These are phyloP conservation scores for Drosophila conformis DNA, from an alignment of 2,888 invertebrate genomes.

Conservation along the genomic window DNA sequence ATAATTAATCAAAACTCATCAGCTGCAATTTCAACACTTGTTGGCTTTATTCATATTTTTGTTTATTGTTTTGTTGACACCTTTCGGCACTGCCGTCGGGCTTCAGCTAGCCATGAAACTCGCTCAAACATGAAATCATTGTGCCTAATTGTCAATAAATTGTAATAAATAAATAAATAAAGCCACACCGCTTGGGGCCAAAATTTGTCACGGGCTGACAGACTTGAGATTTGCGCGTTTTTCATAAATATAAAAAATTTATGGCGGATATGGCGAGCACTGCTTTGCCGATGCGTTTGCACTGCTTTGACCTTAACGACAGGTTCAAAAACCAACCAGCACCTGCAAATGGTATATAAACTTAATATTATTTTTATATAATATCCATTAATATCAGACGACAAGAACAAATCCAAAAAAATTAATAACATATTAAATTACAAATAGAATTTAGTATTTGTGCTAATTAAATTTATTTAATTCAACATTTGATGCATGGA, in stretches of 20 bases:
- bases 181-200: conserved; percentile 25
- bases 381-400: no score
- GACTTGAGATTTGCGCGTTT: conserved; percentile 15
- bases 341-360: background rate
- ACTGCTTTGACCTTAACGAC: conserved; percentile 23
- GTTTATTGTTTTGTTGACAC: conserved; percentile 32
- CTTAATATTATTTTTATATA: background rate
- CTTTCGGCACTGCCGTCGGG: conserved; percentile 18
- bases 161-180: conserved; percentile 74
- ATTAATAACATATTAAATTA: background rate
- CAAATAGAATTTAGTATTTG: background rate
- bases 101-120: conserved; percentile 61
- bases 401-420: background rate
- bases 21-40: conserved; percentile 24
- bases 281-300: conserved; percentile 16
- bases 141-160: conserved; percentile 63
- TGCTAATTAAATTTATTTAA: background rate
- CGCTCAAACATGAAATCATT: conserved; percentile 56
- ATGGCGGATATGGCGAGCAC: background rate
- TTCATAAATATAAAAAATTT: conserved; percentile 9
- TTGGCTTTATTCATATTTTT: background rate
- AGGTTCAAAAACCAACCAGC: background rate
- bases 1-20: conserved; percentile 53
- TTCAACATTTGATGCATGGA: background rate
- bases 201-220: conserved; percentile 43